These are phyloP conservation scores for Drosophila virilis DNA, from an alignment of 1,140 invertebrate genomes.

Conservation along the genomic window DNA sequence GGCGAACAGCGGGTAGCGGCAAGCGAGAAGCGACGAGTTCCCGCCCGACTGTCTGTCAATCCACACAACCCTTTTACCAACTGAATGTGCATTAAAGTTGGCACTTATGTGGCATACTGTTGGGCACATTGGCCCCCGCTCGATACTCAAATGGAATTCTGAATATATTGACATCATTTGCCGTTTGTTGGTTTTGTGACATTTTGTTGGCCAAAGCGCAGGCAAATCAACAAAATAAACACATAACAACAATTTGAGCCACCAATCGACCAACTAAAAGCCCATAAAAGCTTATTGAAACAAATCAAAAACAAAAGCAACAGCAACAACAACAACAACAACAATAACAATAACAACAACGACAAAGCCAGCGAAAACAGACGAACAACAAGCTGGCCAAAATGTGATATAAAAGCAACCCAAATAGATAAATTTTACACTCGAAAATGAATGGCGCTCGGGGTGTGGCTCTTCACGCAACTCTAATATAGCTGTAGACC, in stretches of 20 bases:
- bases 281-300: constrained; percentile 69
- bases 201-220: constrained; percentile 12
- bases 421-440: constrained; percentile 37
- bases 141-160: constrained; percentile 21
- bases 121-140: constrained; percentile 24
- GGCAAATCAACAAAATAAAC: constrained; percentile 10
- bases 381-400: constrained; percentile 17
- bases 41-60: background rate
- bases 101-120: constrained; percentile 38
- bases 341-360: too few relatives aligned
- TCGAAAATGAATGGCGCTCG: constrained; percentile 19
- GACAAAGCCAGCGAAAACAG: background rate
- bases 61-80: too few relatives aligned
- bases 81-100: constrained; percentile 28
- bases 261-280: constrained; percentile 63
- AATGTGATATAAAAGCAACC: constrained; percentile 33
- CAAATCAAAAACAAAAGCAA: constrained; percentile 52
- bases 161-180: constrained; percentile 26
- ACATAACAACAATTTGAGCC: constrained; percentile 25
- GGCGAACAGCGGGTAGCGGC: background rate
- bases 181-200: background rate
- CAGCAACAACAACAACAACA: background rate
- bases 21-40: background rate
- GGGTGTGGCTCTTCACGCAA: background rate
- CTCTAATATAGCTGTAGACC: constrained; percentile 40